Conservation (phyloP, 2,113 vertebrate genomes). For the Leptosomus discolor region DNA sequence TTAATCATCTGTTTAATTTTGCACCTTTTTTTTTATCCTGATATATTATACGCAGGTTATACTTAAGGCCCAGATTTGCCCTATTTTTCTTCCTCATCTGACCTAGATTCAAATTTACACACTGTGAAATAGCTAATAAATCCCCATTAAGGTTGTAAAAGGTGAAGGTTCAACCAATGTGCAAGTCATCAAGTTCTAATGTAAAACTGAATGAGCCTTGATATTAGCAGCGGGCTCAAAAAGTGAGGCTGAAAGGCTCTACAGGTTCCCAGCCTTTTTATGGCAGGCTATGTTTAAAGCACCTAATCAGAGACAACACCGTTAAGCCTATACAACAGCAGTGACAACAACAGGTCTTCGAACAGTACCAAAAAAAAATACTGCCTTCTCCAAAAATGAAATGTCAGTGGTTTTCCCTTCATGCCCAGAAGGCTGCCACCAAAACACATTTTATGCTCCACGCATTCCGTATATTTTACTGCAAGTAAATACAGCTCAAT, state of each 20-base stretch:
- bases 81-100: slow-evolving; percentile 75
- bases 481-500: background rate
- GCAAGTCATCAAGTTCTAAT: slow-evolving; percentile 78
- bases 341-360: background rate
- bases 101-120: slow-evolving; percentile 83
- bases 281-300: background rate
- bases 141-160: slow-evolving; percentile 82
- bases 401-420: background rate
- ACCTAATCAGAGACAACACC: slow-evolving; percentile 2
- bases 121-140: slow-evolving; percentile 83
- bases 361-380: background rate
- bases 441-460: background rate
- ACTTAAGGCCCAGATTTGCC: slow-evolving; percentile 67
- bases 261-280: slow-evolving; percentile 58
- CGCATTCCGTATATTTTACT: background rate
- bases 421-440: background rate
- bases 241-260: slow-evolving; percentile 51
- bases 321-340: background rate
- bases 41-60: slow-evolving; percentile 72
- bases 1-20: slow-evolving; percentile 75
- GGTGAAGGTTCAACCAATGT: slow-evolving; percentile 77
- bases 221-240: slow-evolving; percentile 71
- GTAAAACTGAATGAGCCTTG: slow-evolving; percentile 79
- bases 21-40: slow-evolving; percentile 45
- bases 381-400: background rate